Base-by-base conservation (phyloP, 2,888 invertebrate species). In the Chorisops tibialis region DNA sequence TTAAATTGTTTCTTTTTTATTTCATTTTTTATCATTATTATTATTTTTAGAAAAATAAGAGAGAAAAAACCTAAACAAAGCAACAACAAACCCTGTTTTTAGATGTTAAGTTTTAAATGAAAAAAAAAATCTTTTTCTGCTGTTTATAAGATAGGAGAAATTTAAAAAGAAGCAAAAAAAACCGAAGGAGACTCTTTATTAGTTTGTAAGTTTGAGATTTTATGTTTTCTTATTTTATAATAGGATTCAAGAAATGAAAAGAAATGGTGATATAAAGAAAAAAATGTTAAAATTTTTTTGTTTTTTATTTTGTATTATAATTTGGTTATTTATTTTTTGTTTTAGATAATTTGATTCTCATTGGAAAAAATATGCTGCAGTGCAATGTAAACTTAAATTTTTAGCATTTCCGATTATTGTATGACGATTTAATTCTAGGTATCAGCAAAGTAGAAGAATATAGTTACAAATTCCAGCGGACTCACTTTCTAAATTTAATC, bases 241-340 rank as follows among this genome's bases (percentile, higher is more conserved):
- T 24, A 45, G 6, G 35, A 54, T 22, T 24, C 54, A 54, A 54
- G 41, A 45, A 39, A 52, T 52, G 39, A 52, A 56, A 43, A 30
- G 45, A 56, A 56, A 56, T 43, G 56, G 56, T 56, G 56, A 56
- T 56, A 56, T 56, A 56, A 56, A 56, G 56, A 30, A 30, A 30
- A n/a, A n/a, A n/a, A n/a, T n/a, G n/a, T 30, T 30, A 30, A 30
- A n/a, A 30, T 30, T 30, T 24, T 30, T 30, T 30, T n/a, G 30
- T 5, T 30, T 30, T 30, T 30, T 30, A 30, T 30, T 30, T 30
- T 30, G 30, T 30, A 30, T 7, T 30, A 2, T 30, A n/a, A n/a
- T n/a, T n/a, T n/a, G n/a, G n/a, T n/a, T n/a, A n/a, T n/a, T n/a
- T n/a, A n/a, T n/a, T n/a, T n/a, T n/a, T n/a, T n/a, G n/a, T n/a